phyloP scores from a whole-genome alignment of 2,797 vertebrate species.

The Tapirus indicus region DNA sequence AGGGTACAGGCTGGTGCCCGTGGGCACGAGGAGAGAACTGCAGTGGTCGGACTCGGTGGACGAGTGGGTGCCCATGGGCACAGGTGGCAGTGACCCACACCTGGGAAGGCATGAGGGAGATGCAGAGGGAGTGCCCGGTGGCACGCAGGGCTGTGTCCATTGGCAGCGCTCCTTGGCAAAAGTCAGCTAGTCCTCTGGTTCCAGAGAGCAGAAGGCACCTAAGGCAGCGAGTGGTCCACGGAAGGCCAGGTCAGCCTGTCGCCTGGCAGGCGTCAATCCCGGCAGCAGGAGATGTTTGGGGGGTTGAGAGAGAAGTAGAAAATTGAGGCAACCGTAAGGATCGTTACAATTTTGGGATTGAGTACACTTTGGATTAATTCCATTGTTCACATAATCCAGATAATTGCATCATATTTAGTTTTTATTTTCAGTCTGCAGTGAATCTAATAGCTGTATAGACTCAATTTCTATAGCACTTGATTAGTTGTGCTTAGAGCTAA shows the following conservation, averaged over 20 bases:
- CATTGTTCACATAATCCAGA: constrained; percentile 6
- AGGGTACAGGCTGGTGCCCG: background rate
- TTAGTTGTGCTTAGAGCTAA: background rate
- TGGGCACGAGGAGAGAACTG: constrained; percentile 64
- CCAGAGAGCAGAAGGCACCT: constrained; percentile 88
- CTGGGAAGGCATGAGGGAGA: constrained; percentile 7
- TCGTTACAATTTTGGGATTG: background rate
- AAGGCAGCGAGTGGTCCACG: constrained; percentile 86
- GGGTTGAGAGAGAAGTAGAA: background rate
- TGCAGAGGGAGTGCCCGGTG: background rate
- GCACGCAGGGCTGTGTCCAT: background rate
- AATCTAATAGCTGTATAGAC: constrained; percentile 48
- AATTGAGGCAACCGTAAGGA: background rate
- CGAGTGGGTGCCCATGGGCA: constrained; percentile 9
- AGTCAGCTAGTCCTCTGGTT: constrained; percentile 72
- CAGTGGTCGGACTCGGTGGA: constrained; percentile 53
- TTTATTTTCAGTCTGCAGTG: background rate
- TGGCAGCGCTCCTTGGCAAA: constrained; percentile 62
- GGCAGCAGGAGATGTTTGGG: constrained; percentile 69
- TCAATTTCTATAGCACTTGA: constrained; percentile 20
- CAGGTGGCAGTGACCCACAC: constrained; percentile 66
- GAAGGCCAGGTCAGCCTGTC: constrained; percentile 83
- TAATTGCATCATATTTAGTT: background rate
- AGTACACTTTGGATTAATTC: constrained; percentile 42
- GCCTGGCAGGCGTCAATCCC: constrained; percentile 70